Evolutionary conservation across 2,888 invertebrate genomes (phyloP).

Genomic region (Vesta saturnalis): DNA sequence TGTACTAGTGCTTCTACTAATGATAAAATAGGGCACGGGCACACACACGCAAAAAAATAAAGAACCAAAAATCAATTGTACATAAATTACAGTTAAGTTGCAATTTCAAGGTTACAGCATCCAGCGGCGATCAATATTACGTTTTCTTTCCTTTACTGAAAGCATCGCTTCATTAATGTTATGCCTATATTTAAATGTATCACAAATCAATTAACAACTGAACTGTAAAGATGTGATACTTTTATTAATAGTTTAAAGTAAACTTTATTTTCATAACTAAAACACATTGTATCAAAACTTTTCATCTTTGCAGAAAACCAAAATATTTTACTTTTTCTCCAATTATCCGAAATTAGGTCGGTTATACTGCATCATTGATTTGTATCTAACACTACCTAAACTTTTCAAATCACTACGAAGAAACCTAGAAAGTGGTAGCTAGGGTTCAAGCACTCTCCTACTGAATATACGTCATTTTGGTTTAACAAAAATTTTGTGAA

Average conservation of each 20-base stretch:
- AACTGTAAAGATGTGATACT: too few relatives aligned
- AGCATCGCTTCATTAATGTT: neutral
- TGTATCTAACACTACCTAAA: neutral
- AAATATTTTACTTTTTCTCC: neutral
- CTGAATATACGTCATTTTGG: too few relatives aligned
- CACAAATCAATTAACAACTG: neutral
- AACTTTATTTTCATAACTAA: too few relatives aligned
- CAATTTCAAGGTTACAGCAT: constrained; percentile 55
- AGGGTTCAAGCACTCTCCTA: neutral
- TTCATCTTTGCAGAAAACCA: too few relatives aligned
- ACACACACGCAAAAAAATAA: too few relatives aligned
- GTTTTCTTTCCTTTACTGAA: constrained; percentile 35
- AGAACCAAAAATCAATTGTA: neutral
- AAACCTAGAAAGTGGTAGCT: neutral
- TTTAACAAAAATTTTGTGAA: neutral
- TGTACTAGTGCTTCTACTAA: too few relatives aligned
- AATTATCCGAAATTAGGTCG: constrained; percentile 18
- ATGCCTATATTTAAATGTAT: neutral
- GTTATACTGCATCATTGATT: constrained; percentile 29
- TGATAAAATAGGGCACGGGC: too few relatives aligned
- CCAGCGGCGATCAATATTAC: constrained; percentile 48
- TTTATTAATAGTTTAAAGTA: too few relatives aligned
- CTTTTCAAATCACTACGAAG: neutral
- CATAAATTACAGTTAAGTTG: neutral
- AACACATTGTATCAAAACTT: too few relatives aligned